phyloP scores from a whole-genome alignment of 2,113 vertebrate species.

The Dicaeum eximium region DNA sequence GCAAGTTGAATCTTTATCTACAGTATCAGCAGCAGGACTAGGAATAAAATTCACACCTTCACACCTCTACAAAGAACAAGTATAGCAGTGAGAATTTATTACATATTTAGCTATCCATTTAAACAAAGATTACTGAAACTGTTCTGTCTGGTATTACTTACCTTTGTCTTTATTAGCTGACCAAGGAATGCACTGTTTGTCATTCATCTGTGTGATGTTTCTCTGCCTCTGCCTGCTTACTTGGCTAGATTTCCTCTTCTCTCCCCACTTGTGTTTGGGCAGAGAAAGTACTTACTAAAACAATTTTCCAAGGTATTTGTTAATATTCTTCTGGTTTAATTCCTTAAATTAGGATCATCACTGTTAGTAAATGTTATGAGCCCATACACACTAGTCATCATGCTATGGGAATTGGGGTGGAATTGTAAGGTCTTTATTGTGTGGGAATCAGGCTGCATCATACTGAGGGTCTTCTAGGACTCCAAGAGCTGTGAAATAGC shows the following conservation, averaged over 20 bases:
- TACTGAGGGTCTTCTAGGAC: background rate
- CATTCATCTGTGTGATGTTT: background rate
- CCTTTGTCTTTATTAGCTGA: background rate
- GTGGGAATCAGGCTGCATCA: background rate
- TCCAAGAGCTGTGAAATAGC: conserved; percentile 3
- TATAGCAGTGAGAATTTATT: background rate
- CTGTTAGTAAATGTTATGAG: background rate
- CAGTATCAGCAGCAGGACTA: background rate
- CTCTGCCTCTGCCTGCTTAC: background rate
- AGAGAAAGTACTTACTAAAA: background rate
- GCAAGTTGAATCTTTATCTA: background rate
- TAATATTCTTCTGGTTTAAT: background rate
- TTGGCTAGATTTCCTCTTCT: background rate
- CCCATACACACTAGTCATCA: background rate
- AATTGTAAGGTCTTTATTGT: background rate
- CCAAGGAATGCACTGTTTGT: background rate
- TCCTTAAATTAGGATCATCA: background rate
- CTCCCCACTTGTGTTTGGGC: background rate
- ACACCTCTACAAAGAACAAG: background rate
- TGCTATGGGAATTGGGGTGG: background rate
- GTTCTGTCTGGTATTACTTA: background rate
- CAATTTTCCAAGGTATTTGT: background rate
- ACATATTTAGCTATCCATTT: background rate
- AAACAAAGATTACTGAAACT: background rate
- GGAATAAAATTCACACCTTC: conserved; percentile 24